These are phyloP conservation scores for Ianthella basta DNA, from an alignment of 37 sponge, comb jelly and placozoan genomes.

Conservation along the genomic window DNA sequence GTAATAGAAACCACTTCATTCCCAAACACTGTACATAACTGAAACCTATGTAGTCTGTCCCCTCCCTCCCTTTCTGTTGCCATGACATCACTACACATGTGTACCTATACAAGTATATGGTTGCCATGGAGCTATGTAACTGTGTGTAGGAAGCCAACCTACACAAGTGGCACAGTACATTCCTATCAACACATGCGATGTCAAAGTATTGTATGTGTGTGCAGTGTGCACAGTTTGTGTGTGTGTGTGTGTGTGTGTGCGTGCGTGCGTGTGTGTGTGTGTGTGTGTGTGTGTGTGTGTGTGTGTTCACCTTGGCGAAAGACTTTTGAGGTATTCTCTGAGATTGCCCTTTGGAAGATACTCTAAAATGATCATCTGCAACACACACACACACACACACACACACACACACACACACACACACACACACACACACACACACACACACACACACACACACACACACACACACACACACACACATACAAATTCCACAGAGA, in stretches of 20 bases:
- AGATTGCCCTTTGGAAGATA: conserved; percentile 68
- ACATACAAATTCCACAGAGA: too few species aligned
- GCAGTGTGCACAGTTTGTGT: conserved; percentile 1
- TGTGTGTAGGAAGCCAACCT: too few species aligned
- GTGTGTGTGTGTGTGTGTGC: background rate
- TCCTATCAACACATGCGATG: too few species aligned
- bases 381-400: conserved; percentile 25
- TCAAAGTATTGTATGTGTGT: too few species aligned
- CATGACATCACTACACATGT: too few species aligned
- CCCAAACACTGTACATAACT: too few species aligned
- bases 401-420: conserved; percentile 47
- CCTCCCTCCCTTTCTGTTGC: too few species aligned
- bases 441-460: conserved; percentile 41
- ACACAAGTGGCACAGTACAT: too few species aligned
- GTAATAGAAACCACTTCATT: too few species aligned
- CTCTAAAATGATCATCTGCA: conserved; percentile 76
- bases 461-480: background rate
- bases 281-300: background rate
- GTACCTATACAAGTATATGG: too few species aligned
- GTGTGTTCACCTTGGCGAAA: background rate
- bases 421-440: conserved; percentile 59
- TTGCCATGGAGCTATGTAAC: too few species aligned
- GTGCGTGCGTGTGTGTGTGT: background rate
- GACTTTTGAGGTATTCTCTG: background rate
- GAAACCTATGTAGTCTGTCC: too few species aligned